A percentile compares a stretch with the other conserved stretches of the same genome.
Conservation (phyloP, 2,797 vertebrate species). For the Poecilia gillii region DNA sequence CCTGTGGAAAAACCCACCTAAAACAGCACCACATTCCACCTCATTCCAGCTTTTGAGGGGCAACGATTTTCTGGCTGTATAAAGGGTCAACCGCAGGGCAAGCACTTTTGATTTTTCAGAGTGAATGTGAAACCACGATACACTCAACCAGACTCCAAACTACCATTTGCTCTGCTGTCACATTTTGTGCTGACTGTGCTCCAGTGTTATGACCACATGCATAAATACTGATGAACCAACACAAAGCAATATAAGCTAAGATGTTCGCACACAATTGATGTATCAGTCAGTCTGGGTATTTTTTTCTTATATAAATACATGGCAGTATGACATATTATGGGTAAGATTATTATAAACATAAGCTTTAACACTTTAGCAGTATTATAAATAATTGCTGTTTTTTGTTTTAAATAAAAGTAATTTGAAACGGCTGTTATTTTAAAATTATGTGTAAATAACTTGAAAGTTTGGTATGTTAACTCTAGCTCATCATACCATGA, state of each 20-base stretch:
- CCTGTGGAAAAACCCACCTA: not conserved
- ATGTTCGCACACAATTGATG: not conserved
- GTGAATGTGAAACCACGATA: not conserved
- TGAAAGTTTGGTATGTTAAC: not conserved
- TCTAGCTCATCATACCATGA: not conserved
- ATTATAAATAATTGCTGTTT: not conserved
- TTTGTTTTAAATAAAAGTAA: not conserved
- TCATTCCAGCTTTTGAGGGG: not conserved
- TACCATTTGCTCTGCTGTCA: not conserved
- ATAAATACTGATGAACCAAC: not conserved
- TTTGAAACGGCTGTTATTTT: not conserved
- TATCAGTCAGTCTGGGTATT: no score
- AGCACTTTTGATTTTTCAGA: slow-evolving; percentile 1
- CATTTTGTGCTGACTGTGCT: not conserved
- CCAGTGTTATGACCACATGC: not conserved
- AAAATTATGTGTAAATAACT: not conserved
- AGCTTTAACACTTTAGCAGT: not conserved
- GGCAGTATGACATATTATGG: not conserved
- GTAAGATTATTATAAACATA: not conserved
- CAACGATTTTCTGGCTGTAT: not conserved
- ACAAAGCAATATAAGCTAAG: not conserved
- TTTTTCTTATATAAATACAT: not conserved
- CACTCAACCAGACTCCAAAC: slow-evolving; percentile 1
- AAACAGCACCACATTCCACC: not conserved
- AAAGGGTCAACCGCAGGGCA: not conserved